Conservation (phyloP, 1,140 invertebrate genomes). For the Ceratina calcarata region DNA sequence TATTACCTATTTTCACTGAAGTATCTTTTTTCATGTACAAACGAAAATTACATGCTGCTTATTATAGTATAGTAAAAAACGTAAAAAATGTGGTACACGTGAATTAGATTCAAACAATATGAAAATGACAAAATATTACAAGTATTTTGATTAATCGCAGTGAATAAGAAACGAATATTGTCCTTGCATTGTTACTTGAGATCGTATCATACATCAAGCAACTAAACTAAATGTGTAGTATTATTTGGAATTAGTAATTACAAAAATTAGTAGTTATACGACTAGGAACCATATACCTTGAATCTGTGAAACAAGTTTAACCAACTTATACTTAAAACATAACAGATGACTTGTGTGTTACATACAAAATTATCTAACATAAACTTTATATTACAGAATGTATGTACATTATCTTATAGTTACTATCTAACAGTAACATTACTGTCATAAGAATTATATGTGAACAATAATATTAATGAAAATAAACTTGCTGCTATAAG, state of each 20-base stretch:
- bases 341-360: neutral
- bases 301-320: slow-evolving; percentile 12
- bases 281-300: slow-evolving; percentile 47
- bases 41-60: neutral
- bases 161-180: slow-evolving; percentile 6
- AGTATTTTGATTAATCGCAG: too few species aligned
- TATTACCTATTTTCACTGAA: neutral
- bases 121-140: too few species aligned
- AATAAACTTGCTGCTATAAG: slow-evolving; percentile 35
- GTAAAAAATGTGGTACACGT: slow-evolving; percentile 10
- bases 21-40: slow-evolving; percentile 1
- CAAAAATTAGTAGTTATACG: slow-evolving; percentile 26
- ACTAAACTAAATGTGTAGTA: slow-evolving; percentile 35
- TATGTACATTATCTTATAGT: slow-evolving; percentile 34
- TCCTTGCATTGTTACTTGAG: slow-evolving; percentile 2
- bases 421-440: slow-evolving; percentile 16
- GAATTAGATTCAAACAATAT: slow-evolving; percentile 3
- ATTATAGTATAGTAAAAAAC: neutral
- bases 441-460: slow-evolving; percentile 3
- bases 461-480: neutral
- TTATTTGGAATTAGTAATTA: slow-evolving; percentile 47
- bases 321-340: neutral
- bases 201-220: slow-evolving; percentile 11
- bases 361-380: slow-evolving; percentile 38
- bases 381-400: slow-evolving; percentile 48